These are phyloP conservation scores for Nowickia ferox DNA, from an alignment of 2,888 invertebrate species.

Conservation along the genomic window DNA sequence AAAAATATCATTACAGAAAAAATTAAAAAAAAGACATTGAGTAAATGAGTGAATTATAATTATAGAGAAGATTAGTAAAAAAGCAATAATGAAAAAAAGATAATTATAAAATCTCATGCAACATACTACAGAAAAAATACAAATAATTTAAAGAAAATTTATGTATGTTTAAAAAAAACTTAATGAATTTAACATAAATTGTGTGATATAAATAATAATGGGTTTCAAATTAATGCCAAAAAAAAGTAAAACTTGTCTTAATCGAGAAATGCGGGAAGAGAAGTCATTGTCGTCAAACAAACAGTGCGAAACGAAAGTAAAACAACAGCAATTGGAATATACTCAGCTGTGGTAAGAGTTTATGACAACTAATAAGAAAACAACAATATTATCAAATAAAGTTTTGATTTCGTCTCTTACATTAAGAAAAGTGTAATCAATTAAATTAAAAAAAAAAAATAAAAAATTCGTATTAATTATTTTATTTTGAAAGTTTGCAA, in stretches of 20 bases:
- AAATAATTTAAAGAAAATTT: constrained; percentile 60
- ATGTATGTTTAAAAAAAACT: constrained; percentile 47
- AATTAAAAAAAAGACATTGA: constrained; percentile 41
- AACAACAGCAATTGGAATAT: constrained; percentile 16
- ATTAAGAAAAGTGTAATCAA: background rate
- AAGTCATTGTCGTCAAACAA: constrained; percentile 51
- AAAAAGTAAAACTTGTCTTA: constrained; percentile 4
- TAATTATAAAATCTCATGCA: constrained; percentile 83
- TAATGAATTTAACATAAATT: constrained; percentile 57
- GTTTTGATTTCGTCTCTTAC: background rate
- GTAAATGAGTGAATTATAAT: constrained; percentile 46
- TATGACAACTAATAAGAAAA: background rate
- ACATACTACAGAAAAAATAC: constrained; percentile 79
- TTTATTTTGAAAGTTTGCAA: no score
- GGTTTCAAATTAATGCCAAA: constrained; percentile 46
- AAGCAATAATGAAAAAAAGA: constrained; percentile 82
- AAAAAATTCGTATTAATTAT: no score
- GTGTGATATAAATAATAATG: constrained; percentile 46
- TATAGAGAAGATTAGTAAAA: constrained; percentile 73
- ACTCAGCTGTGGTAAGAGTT: constrained; percentile 11
- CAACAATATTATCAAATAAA: background rate
- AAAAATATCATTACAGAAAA: constrained; percentile 13
- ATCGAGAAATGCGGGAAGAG: background rate
- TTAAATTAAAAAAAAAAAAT: no score
- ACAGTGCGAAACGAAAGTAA: constrained; percentile 46